A percentile compares a stretch with the other conserved stretches of the same genome.
phyloP scores from a whole-genome alignment of 2,113 vertebrate species.

The Morone saxatilis region DNA sequence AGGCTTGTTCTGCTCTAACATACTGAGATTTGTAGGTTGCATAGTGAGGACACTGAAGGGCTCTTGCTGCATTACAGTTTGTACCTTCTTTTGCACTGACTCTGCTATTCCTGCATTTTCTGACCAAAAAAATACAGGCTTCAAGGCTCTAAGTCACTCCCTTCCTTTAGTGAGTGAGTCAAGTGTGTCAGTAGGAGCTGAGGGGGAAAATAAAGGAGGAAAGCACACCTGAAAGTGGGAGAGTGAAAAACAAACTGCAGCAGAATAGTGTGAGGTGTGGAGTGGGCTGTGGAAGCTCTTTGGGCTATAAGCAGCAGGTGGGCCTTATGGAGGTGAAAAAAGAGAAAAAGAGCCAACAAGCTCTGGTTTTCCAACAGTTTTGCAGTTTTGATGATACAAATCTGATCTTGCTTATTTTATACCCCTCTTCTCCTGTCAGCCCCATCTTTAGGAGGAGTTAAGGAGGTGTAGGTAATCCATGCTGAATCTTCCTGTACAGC shows the following conservation, averaged over 20 bases:
- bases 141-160: background rate
- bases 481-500: background rate
- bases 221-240: constrained; percentile 30
- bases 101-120: constrained; percentile 10
- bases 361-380: constrained; percentile 2
- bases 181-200: constrained; percentile 28
- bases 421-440: too few relatives aligned
- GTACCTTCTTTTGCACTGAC: constrained; percentile 7
- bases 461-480: background rate
- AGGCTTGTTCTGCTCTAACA: background rate
- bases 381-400: background rate
- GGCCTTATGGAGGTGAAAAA: constrained; percentile 32
- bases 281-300: constrained; percentile 35
- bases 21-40: background rate
- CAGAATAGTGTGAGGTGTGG: constrained; percentile 27
- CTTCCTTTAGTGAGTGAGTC: constrained; percentile 33
- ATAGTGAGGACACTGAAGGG: background rate
- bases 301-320: constrained; percentile 36
- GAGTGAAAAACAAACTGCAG: constrained; percentile 41
- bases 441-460: background rate
- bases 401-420: background rate
- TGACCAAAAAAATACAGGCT: constrained; percentile 3
- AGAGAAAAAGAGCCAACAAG: constrained; percentile 29
- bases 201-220: constrained; percentile 31
- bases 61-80: constrained; percentile 17